Base-by-base conservation (phyloP, 2,797 vertebrate genomes). In the Macrochelys suwanniensis region DNA sequence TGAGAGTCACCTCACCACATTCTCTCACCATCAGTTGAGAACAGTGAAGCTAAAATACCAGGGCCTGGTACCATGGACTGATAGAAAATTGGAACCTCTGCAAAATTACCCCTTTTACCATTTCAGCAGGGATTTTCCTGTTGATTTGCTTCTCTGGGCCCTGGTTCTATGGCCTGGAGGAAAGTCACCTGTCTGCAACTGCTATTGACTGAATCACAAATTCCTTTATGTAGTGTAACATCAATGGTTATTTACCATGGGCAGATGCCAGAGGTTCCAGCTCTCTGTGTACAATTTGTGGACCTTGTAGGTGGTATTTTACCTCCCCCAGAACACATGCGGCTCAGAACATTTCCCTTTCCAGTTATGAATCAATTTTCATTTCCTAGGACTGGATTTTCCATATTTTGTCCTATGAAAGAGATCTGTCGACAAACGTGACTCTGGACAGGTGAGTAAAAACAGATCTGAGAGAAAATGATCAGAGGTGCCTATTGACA, bases 381-480 rank as follows among this genome's bases (percentile, higher is more conserved):
- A 93, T 95, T 91, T 95, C 90, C 92, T 88, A 99, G 98, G 98
- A 98, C 87, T 99, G 98, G 98, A 98, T 99, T 96, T 98, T 98
- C 97, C 98, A 98, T 51, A 98, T 99, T 92, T 97, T 99, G 47
- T 98, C 98, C 49, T 98, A 98, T 61, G 98, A 99, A 95, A 98
- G 98, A 89, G 98, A 99, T 80, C 95, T 96, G 91, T 98, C 98
- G 56, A 89, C 96, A 85, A 98, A 98, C 2, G 96, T 98, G 95
- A 98, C 98, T 56, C 88, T 99, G 88, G 98, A 98, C 97, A 98
- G 98, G 98, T 98, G 80, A 98, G 98, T n/a, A 85, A 85, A 53
- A 81, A 86, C 85, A 68, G 85, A 37, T 3, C 49, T 4, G 84
- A 77, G 82, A 47, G 37, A 53, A 26, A 80, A 84, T 88, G 37